Base-by-base conservation (phyloP, 1,140 invertebrate genomes). In the Vanessa tameamea region DNA sequence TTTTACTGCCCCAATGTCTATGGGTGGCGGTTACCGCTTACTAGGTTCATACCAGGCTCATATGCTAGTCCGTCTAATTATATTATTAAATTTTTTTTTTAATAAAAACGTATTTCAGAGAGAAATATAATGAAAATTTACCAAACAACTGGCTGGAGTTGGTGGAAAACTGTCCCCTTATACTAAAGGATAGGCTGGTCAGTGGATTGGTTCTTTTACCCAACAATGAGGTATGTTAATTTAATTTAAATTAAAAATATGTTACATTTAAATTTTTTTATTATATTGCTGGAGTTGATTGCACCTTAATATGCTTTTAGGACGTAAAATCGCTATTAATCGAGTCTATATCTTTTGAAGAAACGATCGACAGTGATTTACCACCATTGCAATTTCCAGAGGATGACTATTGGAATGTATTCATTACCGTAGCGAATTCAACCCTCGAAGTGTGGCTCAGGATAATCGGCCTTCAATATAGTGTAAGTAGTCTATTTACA, bases 371-470 rank as follows among this genome's bases (percentile, higher is more conserved):
- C 26, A 88, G 81, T 43, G 88, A 92, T 20, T 84, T 94, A 47
- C 91, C 87, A 31, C 79, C 88, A 20, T 77, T 94, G 4, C 78
- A 93, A 63, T 92, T 94, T 64, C 94, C 94, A 0, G 83, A 93
- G 37, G 90, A 93, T 0, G 81, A 90, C 37, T 87, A 84, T 72
- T 95, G 94, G 94, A 92, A 93, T 65, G 94, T 94, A 0, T 94
- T 87, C 69, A 87, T 94, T 8, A 94, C 93, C n/a, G 88, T 88
- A 4, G 93, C 93, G 0, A 90, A 90, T 69, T 94, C 91, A 12
- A 93, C 93, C 0, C 80, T 88, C 0, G 94, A 95, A 77, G 89
- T 95, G 57, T 95, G 94, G 94, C 83, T 93, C 15, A 81, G 93
- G 48, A 92, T 95, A 12, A 91, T 94, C 70, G 94, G 93, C 55